These are phyloP conservation scores for Marisa cornuarietis DNA, from an alignment of 1,140 invertebrate genomes.

Conservation along the genomic window DNA sequence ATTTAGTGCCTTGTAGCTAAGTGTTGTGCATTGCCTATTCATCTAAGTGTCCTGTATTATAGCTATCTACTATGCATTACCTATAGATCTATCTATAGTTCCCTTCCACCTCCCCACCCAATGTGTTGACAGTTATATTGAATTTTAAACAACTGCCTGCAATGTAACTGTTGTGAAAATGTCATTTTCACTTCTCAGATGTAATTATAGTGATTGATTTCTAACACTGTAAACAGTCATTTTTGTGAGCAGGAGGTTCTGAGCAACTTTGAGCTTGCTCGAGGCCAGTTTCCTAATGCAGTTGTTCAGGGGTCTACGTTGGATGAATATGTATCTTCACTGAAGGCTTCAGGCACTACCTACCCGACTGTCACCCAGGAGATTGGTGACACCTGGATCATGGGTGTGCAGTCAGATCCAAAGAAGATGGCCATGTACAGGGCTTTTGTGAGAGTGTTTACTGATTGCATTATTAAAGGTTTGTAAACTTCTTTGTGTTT, in stretches of 20 bases:
- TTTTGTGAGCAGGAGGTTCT: conserved; percentile 49
- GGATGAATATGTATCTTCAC: conserved; percentile 46
- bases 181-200: no score
- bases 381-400: conserved; percentile 63
- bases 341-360: conserved; percentile 33
- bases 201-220: background rate
- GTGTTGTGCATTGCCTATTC: no score
- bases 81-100: no score
- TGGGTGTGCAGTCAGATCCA: conserved; percentile 57
- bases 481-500: background rate
- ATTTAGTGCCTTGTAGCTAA: no score
- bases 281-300: conserved; percentile 52
- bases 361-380: conserved; percentile 48
- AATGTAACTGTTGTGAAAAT: background rate
- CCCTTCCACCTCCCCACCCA: no score
- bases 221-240: background rate
- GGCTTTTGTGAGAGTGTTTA: conserved; percentile 35
- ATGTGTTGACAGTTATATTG: no score
- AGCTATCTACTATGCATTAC: no score
- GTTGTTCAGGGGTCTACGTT: conserved; percentile 48
- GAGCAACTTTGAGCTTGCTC: conserved; percentile 47
- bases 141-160: background rate
- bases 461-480: conserved; percentile 38
- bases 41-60: no score
- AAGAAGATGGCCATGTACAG: conserved; percentile 46